These are phyloP conservation scores for Steatornis caripensis DNA, from an alignment of 2,113 vertebrate genomes.

Conservation along the genomic window DNA sequence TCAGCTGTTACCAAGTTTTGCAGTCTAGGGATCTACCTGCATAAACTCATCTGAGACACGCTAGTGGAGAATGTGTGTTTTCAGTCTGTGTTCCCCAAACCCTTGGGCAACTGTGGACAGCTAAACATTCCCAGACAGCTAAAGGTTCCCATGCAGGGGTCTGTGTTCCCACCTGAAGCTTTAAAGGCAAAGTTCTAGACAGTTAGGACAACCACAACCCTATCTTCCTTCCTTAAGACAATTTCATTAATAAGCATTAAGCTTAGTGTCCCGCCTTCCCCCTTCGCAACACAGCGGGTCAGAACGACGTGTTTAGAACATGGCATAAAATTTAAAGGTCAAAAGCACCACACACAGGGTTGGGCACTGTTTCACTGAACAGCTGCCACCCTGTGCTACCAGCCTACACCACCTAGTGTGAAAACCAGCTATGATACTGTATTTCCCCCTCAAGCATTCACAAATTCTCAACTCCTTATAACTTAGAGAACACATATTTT, in stretches of 20 bases:
- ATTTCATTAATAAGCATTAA: neutral
- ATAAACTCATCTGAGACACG: accelerated
- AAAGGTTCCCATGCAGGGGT: neutral
- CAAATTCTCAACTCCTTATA: neutral
- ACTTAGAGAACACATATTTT: neutral
- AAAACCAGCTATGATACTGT: neutral
- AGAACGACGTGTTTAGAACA: neutral
- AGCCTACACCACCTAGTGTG: neutral
- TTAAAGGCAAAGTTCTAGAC: neutral
- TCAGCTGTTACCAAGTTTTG: too few relatives aligned
- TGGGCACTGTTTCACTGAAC: neutral
- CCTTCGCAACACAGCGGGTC: too few relatives aligned
- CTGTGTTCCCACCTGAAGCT: neutral
- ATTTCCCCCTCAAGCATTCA: neutral
- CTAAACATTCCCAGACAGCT: neutral
- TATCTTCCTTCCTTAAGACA: neutral
- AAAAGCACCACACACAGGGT: neutral
- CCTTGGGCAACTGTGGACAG: neutral
- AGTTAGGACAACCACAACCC: neutral
- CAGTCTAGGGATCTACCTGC: neutral
- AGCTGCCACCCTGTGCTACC: neutral
- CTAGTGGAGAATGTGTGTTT: accelerated
- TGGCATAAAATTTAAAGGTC: neutral
- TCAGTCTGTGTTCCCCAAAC: neutral
- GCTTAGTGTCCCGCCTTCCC: neutral